These are phyloP conservation scores for Onychostruthus taczanowskii DNA, from an alignment of 2,113 vertebrate genomes.

Conservation along the genomic window DNA sequence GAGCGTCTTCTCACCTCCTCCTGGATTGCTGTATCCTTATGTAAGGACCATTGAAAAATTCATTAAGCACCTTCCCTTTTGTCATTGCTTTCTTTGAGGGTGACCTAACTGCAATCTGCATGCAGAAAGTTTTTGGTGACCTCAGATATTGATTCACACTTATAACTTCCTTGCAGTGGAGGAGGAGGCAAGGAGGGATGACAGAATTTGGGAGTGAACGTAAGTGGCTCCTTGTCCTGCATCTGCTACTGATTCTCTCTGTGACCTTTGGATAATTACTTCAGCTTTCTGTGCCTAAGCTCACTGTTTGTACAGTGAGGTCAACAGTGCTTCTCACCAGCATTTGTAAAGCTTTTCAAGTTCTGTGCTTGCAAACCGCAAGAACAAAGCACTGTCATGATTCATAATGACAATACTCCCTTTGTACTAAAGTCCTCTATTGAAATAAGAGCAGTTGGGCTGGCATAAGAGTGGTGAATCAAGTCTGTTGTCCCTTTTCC, in stretches of 20 bases:
- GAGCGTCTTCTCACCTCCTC: neutral
- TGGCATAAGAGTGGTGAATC: neutral
- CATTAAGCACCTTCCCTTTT: neutral
- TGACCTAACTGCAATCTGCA: neutral
- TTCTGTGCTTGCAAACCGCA: neutral
- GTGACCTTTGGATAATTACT: conserved; percentile 23
- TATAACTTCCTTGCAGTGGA: neutral
- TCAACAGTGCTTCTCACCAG: neutral
- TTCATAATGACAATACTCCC: neutral
- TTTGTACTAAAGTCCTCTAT: neutral
- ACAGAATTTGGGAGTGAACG: neutral
- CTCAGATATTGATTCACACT: neutral
- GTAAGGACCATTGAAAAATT: neutral
- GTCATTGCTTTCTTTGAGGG: neutral
- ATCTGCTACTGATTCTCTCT: neutral
- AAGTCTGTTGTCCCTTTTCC: neutral
- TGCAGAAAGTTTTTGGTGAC: conserved; percentile 6
- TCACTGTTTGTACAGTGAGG: neutral
- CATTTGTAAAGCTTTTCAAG: neutral
- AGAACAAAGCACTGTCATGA: neutral
- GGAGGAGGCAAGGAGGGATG: rapidly evolving
- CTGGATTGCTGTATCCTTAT: neutral
- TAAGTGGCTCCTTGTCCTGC: neutral
- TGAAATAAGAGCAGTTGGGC: neutral
- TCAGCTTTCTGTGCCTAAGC: neutral